Evolutionary conservation across 2,888 invertebrate genomes (phyloP).

Genomic region (Ophion slaviceki): DNA sequence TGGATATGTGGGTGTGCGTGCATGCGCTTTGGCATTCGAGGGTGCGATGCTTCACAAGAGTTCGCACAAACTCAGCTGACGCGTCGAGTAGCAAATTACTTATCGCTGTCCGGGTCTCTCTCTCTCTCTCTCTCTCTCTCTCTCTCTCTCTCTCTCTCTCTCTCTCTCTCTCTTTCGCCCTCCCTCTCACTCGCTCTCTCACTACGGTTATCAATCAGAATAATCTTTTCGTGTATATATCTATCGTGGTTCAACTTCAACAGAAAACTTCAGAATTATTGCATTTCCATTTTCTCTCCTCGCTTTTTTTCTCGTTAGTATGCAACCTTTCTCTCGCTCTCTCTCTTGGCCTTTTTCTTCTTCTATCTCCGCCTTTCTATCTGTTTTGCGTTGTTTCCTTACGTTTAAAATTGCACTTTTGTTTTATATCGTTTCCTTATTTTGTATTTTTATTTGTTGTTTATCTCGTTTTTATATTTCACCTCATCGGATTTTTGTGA

Average conservation of each 20-base stretch:
- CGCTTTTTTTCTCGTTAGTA: not conserved
- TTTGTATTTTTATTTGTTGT: too few relatives aligned
- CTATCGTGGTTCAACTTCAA: conserved; percentile 10
- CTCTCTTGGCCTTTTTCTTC: not conserved
- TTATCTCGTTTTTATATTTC: too few relatives aligned
- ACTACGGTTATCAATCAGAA: conserved; percentile 29
- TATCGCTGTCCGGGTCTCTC: conserved; percentile 37
- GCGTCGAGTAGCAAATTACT: conserved; percentile 63
- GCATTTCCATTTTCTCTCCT: conserved; percentile 1
- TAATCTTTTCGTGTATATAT: conserved; percentile 37
- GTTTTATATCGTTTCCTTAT: too few relatives aligned
- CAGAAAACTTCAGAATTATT: conserved; percentile 19
- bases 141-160: conserved; percentile 12
- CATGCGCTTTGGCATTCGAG: not conserved
- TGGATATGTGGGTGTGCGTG: not conserved
- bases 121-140: conserved; percentile 4
- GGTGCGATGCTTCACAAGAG: conserved; percentile 34
- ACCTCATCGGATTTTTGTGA: too few relatives aligned
- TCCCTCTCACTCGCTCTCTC: conserved; percentile 4
- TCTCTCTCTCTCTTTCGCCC: not conserved
- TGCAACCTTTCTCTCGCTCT: too few relatives aligned
- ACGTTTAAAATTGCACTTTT: too few relatives aligned
- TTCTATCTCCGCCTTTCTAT: not conserved
- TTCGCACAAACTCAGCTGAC: conserved; percentile 45
- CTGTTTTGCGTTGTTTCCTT: not conserved